A percentile compares a stretch with the other conserved stretches of the same genome.
Conservation (phyloP, 1,140 invertebrate species). For the Sycophila sp. region DNA sequence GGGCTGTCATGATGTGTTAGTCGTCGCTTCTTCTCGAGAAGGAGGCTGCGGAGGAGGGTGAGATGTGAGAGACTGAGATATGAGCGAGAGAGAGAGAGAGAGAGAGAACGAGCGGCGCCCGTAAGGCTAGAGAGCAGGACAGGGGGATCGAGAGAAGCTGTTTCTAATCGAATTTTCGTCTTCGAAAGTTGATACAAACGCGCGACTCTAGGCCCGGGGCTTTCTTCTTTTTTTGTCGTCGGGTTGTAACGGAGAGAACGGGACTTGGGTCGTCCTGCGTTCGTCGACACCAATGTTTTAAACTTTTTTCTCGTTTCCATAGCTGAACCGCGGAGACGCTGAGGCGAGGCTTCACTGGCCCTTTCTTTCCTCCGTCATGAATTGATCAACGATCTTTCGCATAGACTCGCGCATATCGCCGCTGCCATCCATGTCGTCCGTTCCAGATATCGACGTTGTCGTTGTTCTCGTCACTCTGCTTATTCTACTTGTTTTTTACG, state of each 20-base stretch:
- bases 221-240: background rate
- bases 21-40: too few species aligned
- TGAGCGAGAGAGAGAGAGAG: constrained; percentile 24
- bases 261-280: too few species aligned
- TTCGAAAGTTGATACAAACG: constrained; percentile 20
- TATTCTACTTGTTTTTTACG: too few species aligned
- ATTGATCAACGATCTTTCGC: constrained; percentile 69
- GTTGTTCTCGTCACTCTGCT: constrained; percentile 64
- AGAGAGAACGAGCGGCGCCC: constrained; percentile 53
- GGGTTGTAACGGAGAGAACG: background rate
- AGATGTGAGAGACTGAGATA: constrained; percentile 62
- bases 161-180: background rate
- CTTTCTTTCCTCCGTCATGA: constrained; percentile 67
- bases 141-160: constrained; percentile 26
- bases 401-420: constrained; percentile 66
- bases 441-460: constrained; percentile 53
- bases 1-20: too few species aligned
- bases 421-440: constrained; percentile 45
- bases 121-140: constrained; percentile 31
- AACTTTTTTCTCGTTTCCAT: too few species aligned
- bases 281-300: too few species aligned
- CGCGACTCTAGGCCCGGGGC: background rate
- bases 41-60: too few species aligned
- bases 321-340: constrained; percentile 38
- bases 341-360: constrained; percentile 38